Evolutionary conservation across 2,888 invertebrate genomes (phyloP).

Genomic region (Colostygia pectinataria): DNA sequence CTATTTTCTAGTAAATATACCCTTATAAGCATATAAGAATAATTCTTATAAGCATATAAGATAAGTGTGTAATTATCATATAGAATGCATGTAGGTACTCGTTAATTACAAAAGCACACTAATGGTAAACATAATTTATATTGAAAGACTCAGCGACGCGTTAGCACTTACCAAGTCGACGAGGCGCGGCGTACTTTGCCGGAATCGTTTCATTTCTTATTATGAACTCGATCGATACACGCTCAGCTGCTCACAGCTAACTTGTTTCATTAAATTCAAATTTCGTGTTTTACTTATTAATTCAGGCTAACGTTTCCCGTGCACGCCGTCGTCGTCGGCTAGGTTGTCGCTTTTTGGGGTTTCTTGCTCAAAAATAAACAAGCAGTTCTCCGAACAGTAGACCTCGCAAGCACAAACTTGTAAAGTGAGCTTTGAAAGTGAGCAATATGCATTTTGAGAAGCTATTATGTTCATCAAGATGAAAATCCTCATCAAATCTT

Average conservation of each 20-base stretch:
- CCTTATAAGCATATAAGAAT: too few relatives aligned
- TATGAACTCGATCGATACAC: constrained; percentile 68
- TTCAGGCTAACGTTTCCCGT: constrained; percentile 71
- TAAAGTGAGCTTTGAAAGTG: too few relatives aligned
- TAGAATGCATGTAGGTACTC: too few relatives aligned
- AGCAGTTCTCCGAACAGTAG: too few relatives aligned
- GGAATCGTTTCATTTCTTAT: constrained; percentile 48
- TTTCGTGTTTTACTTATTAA: constrained; percentile 83
- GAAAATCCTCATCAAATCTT: too few relatives aligned
- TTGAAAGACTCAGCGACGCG: constrained; percentile 28
- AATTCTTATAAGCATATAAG: too few relatives aligned
- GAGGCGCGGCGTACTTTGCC: constrained; percentile 26
- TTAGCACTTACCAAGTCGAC: constrained; percentile 32
- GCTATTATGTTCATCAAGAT: too few relatives aligned
- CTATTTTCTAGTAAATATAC: too few relatives aligned
- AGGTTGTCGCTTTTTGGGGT: constrained; percentile 19
- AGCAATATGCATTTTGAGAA: too few relatives aligned
- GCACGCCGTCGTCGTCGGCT: constrained; percentile 59
- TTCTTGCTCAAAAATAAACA: constrained; percentile 36
- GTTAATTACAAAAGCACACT: constrained; percentile 15
- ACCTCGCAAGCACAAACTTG: too few relatives aligned
- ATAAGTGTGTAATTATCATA: too few relatives aligned
- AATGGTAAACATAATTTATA: constrained; percentile 31
- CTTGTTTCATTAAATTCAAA: constrained; percentile 84
- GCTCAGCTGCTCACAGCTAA: constrained; percentile 76